Percentiles rank a stretch among this genome's conserved stretches.
Evolutionary conservation across 2,797 vertebrate species (phyloP).

Genomic region (Ctenopoma kingsleyae): DNA sequence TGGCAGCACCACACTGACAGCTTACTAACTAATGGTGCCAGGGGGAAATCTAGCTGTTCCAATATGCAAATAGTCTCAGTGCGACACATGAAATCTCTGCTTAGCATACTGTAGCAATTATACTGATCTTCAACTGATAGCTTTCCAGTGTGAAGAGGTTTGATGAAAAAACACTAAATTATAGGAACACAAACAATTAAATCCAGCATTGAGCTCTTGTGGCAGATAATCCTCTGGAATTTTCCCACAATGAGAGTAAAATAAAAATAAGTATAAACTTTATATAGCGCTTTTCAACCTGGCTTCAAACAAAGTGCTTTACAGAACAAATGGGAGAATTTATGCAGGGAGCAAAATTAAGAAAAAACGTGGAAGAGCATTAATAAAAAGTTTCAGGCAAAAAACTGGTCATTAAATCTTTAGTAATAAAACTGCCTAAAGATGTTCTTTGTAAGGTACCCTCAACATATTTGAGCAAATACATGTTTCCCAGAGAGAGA

Average conservation of each 20-base stretch:
- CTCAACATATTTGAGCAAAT: not conserved
- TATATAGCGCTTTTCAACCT: not conserved
- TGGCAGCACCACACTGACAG: conserved; percentile 31
- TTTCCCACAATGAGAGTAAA: conserved; percentile 7
- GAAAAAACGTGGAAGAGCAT: not conserved
- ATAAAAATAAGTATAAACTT: not conserved
- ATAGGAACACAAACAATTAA: conserved; percentile 35
- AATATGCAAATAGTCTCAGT: conserved; percentile 61
- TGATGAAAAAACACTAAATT: conserved; percentile 1
- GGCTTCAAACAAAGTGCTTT: not conserved
- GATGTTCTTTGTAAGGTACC: not conserved
- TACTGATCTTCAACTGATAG: conserved; percentile 55
- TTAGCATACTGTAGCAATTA: conserved; percentile 44
- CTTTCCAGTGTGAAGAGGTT: conserved; percentile 34
- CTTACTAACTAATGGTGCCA: conserved; percentile 53
- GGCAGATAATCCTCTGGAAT: not conserved
- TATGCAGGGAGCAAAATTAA: too few relatives aligned
- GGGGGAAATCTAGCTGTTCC: conserved; percentile 57
- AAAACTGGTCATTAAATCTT: not conserved
- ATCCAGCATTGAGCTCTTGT: conserved; percentile 16
- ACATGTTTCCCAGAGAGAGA: not conserved
- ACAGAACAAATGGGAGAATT: not conserved
- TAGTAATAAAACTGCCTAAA: not conserved
- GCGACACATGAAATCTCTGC: conserved; percentile 47
- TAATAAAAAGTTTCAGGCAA: not conserved